Evolutionary conservation across 2,888 invertebrate genomes (phyloP), one percentile per base, ranked within the genome.

Genomic region (Apamea anceps): DNA sequence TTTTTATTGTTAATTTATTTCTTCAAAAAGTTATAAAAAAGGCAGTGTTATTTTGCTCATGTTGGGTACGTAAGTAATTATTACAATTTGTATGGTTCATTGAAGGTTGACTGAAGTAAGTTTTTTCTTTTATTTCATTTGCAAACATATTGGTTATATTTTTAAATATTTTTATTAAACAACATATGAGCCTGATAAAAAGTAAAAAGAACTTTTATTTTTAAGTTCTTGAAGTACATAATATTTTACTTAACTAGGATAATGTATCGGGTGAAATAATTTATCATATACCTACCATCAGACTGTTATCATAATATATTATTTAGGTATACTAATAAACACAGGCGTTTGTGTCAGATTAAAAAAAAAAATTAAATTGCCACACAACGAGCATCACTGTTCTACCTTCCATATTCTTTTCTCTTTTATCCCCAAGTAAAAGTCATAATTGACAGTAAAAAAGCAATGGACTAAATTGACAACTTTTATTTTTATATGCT

Each of bases 51-150:
- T 25, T 63, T 32, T 62, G 25, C 25, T 71, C 28, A 18, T 57
- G 37, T 48, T 51, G 48, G 66, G 25, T 72, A 54, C 15, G 37
- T 51, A n/a, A 45, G 13, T 21, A n/a, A 2, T 12, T 48, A 48
- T 48, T 71, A 72, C 5, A 70, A n/a, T 68, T n/a, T 68, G 42
- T 57, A 12, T 37, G 21, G 37, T 72, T 0, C 18, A 28, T 42
- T 54, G 15, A 28, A 28, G 54, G 57, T 73, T 28, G 21, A 75
- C 37, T 75, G 21, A 75, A 72, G 10, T 28, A 42, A 42, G 42
- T 7, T 42, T 42, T 48, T 15, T 48, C 15, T 15, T 48, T 48
- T 48, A 48, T 48, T 48, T 48, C 48, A 48, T 48, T 15, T 48
- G 48, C 48, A 48, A 4, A 48, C 13, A 0, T 15, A 48, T 0